Evolutionary conservation across 2,113 vertebrate genomes (phyloP).

Genomic region (Excalfactoria chinensis): DNA sequence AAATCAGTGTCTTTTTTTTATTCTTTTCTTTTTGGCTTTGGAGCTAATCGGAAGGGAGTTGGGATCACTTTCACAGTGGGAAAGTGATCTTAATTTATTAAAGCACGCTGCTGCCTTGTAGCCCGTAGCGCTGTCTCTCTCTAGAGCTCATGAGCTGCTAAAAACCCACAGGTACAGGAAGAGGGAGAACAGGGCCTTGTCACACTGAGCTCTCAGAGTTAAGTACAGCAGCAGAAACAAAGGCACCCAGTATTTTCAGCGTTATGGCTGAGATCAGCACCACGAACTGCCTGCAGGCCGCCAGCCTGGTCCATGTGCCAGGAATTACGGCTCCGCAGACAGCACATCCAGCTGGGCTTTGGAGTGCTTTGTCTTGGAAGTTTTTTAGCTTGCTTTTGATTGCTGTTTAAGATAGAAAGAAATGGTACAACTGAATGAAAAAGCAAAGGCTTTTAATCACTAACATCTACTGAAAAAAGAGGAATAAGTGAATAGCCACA

Average conservation of each 20-base stretch:
- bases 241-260: background rate
- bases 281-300: background rate
- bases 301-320: background rate
- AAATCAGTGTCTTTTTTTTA: constrained; percentile 39
- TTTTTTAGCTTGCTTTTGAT: background rate
- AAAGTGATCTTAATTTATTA: background rate
- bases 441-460: background rate
- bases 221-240: background rate
- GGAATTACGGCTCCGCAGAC: background rate
- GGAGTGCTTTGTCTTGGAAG: background rate
- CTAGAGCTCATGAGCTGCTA: background rate
- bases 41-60: background rate
- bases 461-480: background rate
- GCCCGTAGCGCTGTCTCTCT: background rate
- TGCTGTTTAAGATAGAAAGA: background rate
- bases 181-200: background rate
- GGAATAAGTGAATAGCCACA: background rate
- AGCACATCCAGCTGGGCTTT: background rate
- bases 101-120: background rate
- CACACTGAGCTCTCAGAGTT: background rate
- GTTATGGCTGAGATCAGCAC: background rate
- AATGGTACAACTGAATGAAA: background rate
- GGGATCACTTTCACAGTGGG: background rate
- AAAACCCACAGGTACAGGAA: background rate
- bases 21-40: background rate